Base-by-base conservation (phyloP, 2,113 vertebrate species). In the Podilymbus podiceps region DNA sequence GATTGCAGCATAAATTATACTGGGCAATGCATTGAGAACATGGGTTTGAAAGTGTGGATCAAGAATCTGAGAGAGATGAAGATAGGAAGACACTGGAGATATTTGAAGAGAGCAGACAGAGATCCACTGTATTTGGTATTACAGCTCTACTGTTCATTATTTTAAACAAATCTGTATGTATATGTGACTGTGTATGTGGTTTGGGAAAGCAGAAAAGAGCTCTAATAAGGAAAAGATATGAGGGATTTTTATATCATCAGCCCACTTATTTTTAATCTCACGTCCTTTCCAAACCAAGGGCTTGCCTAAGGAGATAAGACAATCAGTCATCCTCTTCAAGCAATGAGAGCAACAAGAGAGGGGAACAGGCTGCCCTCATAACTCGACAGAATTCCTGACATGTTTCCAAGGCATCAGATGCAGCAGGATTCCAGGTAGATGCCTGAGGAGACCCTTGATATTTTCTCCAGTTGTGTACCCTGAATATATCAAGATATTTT, bases 221-320 rank as follows among this genome's bases (percentile, higher is more conserved):
- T 95, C 58, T 92, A 91, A 90, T 89, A 60, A 87, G 62, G 35
- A 95, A 95, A 93, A 73, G 31, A 42, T 90, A 66, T 8, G 4
- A 94, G n/a, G 35, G 62, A 93, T 73, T 96, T 85, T 94, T 96
- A 40, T 88, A 72, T 83, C 69, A 72, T 91, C 81, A 90, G 28
- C 13, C 21, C 66, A 93, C 69, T 96, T 97, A 89, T 16, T 35
- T 38, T 72, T 83, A 82, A 42, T 64, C 27, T 73, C 5, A 1
- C 95, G 20, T 15, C 20, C 12, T 75, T 66, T 91, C 49, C 17
- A 82, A 68, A 79, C 21, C 58, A 86, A 86, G 33, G 35, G 24
- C 27, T 82, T 88, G 28, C 16, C 42, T 66, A 83, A 75, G 50
- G 66, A 93, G 19, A 9, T 72, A 87, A 52, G 16, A 44, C 9